These are phyloP conservation scores for Ciconia stormi DNA, from an alignment of 2,113 vertebrate genomes.

Conservation along the genomic window DNA sequence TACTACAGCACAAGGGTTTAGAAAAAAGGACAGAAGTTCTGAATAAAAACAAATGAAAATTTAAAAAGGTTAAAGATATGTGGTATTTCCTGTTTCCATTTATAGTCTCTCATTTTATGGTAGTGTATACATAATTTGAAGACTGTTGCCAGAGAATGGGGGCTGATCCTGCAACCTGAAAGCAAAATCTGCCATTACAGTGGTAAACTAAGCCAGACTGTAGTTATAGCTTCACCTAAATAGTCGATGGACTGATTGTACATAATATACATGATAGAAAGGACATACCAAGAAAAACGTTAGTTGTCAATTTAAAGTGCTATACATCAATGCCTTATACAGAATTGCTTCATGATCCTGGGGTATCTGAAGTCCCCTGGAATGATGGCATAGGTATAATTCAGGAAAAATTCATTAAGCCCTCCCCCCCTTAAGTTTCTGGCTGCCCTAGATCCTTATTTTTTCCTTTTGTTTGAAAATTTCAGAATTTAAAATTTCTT, in stretches of 20 bases:
- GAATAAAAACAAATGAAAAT: background rate
- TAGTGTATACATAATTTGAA: background rate
- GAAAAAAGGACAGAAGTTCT: background rate
- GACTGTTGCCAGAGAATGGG: background rate
- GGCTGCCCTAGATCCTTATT: fast-evolving
- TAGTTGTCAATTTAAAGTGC: background rate
- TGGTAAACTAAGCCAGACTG: background rate
- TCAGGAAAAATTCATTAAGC: background rate
- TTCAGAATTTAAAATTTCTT: background rate
- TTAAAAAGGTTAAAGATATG: background rate
- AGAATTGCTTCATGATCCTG: background rate
- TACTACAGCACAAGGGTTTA: background rate
- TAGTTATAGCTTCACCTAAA: background rate
- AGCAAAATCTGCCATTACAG: background rate
- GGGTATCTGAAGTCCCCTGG: background rate
- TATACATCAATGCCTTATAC: background rate
- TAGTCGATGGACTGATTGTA: background rate
- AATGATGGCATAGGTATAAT: background rate
- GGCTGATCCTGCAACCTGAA: background rate
- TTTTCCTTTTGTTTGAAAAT: background rate
- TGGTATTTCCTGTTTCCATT: background rate
- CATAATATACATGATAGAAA: background rate
- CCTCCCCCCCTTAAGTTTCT: background rate
- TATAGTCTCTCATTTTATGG: background rate
- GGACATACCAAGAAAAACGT: background rate